These are phyloP conservation scores for Ephestia elutella DNA, from an alignment of 1,140 invertebrate species.

Conservation along the genomic window DNA sequence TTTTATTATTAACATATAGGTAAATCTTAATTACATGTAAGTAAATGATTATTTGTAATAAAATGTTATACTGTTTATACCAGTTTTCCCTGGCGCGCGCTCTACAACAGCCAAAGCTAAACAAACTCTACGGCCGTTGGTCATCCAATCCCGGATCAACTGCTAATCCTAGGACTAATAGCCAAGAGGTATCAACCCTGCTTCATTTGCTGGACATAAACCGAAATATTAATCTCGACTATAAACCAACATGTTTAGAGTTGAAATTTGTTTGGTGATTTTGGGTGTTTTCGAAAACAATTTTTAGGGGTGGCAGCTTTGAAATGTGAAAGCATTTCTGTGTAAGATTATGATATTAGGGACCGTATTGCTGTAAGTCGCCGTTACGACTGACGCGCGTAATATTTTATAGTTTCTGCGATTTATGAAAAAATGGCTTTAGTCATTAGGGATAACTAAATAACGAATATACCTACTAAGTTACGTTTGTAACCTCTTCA, in stretches of 20 bases:
- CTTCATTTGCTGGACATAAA: slow-evolving; percentile 29
- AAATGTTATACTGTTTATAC: no score
- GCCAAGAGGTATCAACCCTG: slow-evolving; percentile 28
- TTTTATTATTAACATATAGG: no score
- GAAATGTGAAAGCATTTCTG: slow-evolving; percentile 68
- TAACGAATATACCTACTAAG: no score
- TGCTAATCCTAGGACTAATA: slow-evolving; percentile 64
- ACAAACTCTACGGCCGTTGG: slow-evolving; percentile 38
- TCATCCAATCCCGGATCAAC: slow-evolving; percentile 63
- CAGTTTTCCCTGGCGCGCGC: neutral
- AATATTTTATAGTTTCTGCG: slow-evolving; percentile 35
- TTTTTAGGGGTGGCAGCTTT: slow-evolving; percentile 48
- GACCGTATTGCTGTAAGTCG: slow-evolving; percentile 44
- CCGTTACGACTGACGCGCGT: slow-evolving; percentile 31
- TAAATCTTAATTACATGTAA: no score
- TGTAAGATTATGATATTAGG: slow-evolving; percentile 70
- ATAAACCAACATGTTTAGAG: neutral
- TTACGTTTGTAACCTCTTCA: no score
- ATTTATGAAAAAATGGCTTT: slow-evolving; percentile 20
- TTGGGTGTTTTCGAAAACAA: slow-evolving; percentile 29
- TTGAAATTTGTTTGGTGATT: slow-evolving; percentile 15
- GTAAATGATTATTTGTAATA: no score
- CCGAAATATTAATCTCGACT: slow-evolving; percentile 16
- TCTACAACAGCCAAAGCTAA: neutral
- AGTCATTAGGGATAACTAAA: neutral